Evolutionary conservation across 2,113 vertebrate species (phyloP), one percentile per base, ranked within the genome.

Genomic region (Sus scrofa): DNA sequence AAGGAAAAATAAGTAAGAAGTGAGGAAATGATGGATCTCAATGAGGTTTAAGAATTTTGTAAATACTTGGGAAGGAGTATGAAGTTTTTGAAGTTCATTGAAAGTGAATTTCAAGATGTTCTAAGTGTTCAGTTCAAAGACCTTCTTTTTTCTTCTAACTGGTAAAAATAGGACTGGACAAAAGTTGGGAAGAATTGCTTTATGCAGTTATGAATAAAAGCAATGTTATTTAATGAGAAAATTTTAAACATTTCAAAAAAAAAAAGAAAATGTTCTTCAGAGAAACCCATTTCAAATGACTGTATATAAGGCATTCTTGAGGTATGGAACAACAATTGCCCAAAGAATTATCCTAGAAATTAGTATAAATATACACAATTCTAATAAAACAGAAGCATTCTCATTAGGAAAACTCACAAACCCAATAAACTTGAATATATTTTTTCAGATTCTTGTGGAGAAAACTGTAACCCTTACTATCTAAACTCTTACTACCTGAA

Each of bases 271-370:
- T 32, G 4, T 6, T 79, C 39, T 89, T 77, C 54, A 81, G 32
- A 87, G 13, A 74, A 10, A 77, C 3, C 12, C 32, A 4, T 62
- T 54, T 26, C 37, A 27, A 92, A n/a, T 39, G 7, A 0, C 7
- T 94, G 4, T 26, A 73, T 6, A 19, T 13, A 96, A 70, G 8
- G 2, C 44, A 14, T 71, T 77, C 58, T 60, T 67, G 37, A 67
- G 10, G 7, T 70, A 12, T 56, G 34, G 15, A 84, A 63, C 24
- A 3, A 37, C 37, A 82, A 7, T 13, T 78, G 4, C 19, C 74
- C 27, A 26, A 84, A 54, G 0, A 89, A 86, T 92, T 70, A 39
- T 65, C 13, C 10, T 68, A 94, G 7, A 75, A 90, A 63, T 84
- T 78, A 32, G 2, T 34, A 7, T 30, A 77, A 63, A 32, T 14